Evolutionary conservation across 1,140 invertebrate species (phyloP).

Genomic region (Drosophila willistoni): DNA sequence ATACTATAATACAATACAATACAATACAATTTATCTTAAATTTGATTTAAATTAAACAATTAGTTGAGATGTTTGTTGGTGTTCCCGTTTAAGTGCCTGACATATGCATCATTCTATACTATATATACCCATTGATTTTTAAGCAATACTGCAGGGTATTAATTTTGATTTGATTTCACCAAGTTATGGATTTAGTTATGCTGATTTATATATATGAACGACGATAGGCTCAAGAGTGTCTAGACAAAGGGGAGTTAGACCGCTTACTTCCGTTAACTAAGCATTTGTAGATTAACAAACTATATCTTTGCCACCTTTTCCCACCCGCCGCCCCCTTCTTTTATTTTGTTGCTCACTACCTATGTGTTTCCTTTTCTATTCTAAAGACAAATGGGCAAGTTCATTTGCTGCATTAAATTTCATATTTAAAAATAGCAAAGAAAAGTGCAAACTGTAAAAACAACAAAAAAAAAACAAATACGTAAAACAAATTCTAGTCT

Average conservation of each 20-base stretch:
- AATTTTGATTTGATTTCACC: not conserved
- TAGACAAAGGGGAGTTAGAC: not conserved
- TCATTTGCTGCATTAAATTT: conserved; percentile 6
- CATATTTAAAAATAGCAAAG: not conserved
- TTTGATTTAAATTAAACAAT: no score
- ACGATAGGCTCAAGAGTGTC: not conserved
- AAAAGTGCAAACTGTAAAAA: not conserved
- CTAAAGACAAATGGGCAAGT: not conserved
- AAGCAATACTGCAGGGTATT: no score
- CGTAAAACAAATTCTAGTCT: not conserved
- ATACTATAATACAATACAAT: no score
- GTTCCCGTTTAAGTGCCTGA: no score
- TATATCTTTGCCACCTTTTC: no score
- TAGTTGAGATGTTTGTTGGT: no score
- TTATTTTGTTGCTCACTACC: no score
- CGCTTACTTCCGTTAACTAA: not conserved
- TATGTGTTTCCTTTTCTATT: no score
- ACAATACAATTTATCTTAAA: no score
- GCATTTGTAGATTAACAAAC: not conserved
- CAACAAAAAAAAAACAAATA: not conserved
- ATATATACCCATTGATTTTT: no score
- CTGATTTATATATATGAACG: not conserved
- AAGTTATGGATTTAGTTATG: not conserved
- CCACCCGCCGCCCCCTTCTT: no score
- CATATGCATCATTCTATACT: no score